Evolutionary conservation across 2,888 invertebrate genomes (phyloP).

Genomic region (Polylopha cassiicola): DNA sequence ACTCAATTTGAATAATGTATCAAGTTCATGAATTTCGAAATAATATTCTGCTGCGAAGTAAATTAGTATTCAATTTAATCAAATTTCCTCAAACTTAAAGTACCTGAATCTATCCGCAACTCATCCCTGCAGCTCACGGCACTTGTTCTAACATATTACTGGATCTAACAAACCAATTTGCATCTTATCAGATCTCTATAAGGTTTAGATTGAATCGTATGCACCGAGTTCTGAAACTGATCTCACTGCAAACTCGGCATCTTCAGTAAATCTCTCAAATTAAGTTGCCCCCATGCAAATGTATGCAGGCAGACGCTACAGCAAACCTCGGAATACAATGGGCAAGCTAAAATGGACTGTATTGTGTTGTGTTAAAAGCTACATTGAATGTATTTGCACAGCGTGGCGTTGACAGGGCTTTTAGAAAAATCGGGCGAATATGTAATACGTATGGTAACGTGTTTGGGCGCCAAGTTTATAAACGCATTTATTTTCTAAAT

Average conservation of each 20-base stretch:
- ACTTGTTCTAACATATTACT: background rate
- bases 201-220: conserved; percentile 7
- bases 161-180: conserved; percentile 1
- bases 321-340: background rate
- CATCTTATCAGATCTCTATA: conserved; percentile 7
- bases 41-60: no score
- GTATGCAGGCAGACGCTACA: conserved; percentile 22
- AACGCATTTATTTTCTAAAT: background rate
- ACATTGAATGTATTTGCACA: conserved; percentile 3
- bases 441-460: conserved; percentile 5
- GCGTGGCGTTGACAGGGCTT: conserved; percentile 9
- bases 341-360: conserved; percentile 10
- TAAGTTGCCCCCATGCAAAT: conserved; percentile 28
- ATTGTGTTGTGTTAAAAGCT: conserved; percentile 13
- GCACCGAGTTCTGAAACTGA: conserved; percentile 9
- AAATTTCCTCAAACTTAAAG: conserved; percentile 8
- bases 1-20: no score
- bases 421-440: conserved; percentile 14
- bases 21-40: no score
- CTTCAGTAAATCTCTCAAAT: conserved; percentile 26
- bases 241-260: conserved; percentile 20
- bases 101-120: conserved; percentile 13
- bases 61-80: no score
- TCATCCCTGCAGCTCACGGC: conserved; percentile 10
- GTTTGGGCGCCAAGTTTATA: conserved; percentile 1